phyloP scores from a whole-genome alignment of 2,113 vertebrate species.

The Trogon melanurus region DNA sequence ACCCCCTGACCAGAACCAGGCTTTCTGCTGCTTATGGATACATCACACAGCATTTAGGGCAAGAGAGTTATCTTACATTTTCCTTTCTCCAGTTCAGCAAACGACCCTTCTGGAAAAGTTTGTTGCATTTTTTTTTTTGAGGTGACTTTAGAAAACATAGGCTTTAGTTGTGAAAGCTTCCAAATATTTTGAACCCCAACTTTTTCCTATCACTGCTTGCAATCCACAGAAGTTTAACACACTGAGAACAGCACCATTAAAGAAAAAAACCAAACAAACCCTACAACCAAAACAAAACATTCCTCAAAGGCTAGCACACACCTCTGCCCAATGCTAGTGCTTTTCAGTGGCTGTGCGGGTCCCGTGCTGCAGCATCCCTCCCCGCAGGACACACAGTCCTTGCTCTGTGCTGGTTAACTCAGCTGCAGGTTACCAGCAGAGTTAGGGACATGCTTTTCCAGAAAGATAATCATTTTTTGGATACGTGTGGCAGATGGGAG shows the following conservation, averaged over 20 bases:
- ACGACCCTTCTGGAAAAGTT: background rate
- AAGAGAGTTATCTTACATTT: background rate
- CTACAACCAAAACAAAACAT: too few species aligned
- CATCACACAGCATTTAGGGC: background rate
- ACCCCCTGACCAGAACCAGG: background rate
- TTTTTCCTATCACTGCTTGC: background rate
- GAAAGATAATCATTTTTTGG: background rate
- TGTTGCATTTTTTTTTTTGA: background rate
- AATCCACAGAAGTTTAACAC: background rate
- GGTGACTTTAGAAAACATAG: background rate
- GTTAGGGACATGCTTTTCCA: background rate
- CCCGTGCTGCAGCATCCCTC: background rate
- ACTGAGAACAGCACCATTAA: background rate
- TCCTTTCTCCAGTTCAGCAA: background rate
- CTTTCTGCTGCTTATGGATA: background rate
- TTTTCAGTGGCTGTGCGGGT: background rate
- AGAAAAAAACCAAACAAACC: background rate
- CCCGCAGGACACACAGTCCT: fast-evolving
- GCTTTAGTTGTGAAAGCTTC: background rate
- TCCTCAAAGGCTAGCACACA: background rate
- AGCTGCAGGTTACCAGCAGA: background rate
- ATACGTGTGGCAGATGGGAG: slow-evolving; percentile 34
- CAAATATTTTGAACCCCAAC: background rate
- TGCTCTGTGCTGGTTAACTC: background rate
- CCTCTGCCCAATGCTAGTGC: background rate